Percentiles rank a stretch among this genome's conserved stretches.
Evolutionary conservation across 2,113 vertebrate genomes (phyloP).

Genomic region (Caracal caracal): DNA sequence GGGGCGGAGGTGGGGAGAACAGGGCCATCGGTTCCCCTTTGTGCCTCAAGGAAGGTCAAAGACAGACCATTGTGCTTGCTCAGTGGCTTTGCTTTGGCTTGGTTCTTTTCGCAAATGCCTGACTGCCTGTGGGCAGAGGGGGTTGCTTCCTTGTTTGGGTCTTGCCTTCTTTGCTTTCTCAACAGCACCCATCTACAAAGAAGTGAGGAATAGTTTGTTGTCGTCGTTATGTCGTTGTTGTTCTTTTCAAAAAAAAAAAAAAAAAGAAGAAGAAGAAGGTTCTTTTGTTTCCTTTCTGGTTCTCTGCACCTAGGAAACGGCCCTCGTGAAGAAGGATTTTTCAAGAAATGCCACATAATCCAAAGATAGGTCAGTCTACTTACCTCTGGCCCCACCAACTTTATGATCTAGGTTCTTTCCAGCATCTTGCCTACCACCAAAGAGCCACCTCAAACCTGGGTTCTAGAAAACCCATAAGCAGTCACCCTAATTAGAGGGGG

Average conservation of each 20-base stretch:
- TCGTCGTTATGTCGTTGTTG: not conserved
- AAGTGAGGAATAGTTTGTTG: constrained; percentile 32
- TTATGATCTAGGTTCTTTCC: constrained; percentile 8
- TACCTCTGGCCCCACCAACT: not conserved
- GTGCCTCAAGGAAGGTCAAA: not conserved
- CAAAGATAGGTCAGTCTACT: constrained; percentile 23
- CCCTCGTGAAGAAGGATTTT: not conserved
- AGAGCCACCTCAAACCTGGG: not conserved
- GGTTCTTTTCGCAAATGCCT: not conserved
- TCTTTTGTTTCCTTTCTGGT: constrained; percentile 69
- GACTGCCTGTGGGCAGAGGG: not conserved
- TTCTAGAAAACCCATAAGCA: not conserved
- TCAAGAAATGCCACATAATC: constrained; percentile 61
- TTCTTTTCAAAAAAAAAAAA: not conserved
- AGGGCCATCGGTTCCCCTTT: not conserved
- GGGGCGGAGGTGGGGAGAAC: not conserved
- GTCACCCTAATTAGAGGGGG: not conserved
- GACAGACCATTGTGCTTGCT: constrained; percentile 33
- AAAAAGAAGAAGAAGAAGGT: not conserved
- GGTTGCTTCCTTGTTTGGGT: constrained; percentile 51
- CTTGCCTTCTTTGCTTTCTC: constrained; percentile 23
- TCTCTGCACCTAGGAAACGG: constrained; percentile 61
- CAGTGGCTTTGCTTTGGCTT: constrained; percentile 46
- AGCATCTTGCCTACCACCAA: not conserved
- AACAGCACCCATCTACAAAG: constrained; percentile 45